These are phyloP conservation scores for Rhagium mordax DNA, from an alignment of 2,888 invertebrate species.

Conservation along the genomic window DNA sequence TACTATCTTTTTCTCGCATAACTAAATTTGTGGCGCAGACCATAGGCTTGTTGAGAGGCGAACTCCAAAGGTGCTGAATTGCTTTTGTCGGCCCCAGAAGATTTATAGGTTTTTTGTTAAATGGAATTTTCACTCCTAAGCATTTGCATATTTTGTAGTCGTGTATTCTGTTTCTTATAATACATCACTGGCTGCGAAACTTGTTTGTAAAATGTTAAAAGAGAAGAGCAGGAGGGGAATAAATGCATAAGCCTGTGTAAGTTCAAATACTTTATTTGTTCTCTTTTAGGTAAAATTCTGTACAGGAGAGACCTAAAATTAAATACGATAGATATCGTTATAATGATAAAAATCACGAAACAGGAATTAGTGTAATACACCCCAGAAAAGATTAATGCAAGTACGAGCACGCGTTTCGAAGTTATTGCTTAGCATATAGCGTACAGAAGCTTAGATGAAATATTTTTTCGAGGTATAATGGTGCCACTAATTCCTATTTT, in stretches of 20 bases:
- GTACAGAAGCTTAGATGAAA: too few relatives aligned
- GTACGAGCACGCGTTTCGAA: too few relatives aligned
- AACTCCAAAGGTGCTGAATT: constrained; percentile 34
- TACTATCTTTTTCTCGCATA: constrained; percentile 25
- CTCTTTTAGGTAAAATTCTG: neutral
- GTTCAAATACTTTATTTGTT: constrained; percentile 2
- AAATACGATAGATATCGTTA: too few relatives aligned
- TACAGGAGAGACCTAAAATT: neutral
- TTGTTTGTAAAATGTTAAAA: constrained; percentile 13
- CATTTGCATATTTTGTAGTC: constrained; percentile 47
- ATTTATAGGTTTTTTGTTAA: constrained; percentile 51
- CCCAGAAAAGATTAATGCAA: too few relatives aligned
- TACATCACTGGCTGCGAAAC: constrained; percentile 19
- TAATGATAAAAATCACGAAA: too few relatives aligned
- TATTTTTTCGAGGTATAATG: too few relatives aligned
- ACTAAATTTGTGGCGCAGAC: constrained; percentile 30
- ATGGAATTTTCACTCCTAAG: constrained; percentile 47
- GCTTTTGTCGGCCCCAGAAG: constrained; percentile 46
- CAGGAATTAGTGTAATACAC: too few relatives aligned
- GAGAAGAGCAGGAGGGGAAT: neutral
- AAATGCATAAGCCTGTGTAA: neutral
- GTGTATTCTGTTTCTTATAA: constrained; percentile 41
- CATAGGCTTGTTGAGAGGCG: constrained; percentile 35
- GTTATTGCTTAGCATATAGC: too few relatives aligned
- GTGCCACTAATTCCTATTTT: too few relatives aligned